A percentile compares a stretch with the other conserved stretches of the same genome.
Evolutionary conservation across 2,113 vertebrate genomes (phyloP).

Genomic region (Cyanoramphus novaezelandiae): DNA sequence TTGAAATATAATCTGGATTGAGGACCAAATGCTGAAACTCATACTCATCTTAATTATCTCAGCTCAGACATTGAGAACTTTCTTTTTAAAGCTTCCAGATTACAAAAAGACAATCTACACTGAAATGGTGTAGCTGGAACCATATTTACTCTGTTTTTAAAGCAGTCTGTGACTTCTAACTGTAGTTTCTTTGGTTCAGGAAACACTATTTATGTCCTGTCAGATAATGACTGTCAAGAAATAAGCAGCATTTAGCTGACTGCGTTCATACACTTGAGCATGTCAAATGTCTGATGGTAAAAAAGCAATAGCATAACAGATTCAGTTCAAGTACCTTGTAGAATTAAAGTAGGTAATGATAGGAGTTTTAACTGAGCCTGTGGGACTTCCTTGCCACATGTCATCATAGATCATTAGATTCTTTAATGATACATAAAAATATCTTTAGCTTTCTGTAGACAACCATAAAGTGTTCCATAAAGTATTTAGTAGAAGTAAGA

Average conservation of each 20-base stretch:
- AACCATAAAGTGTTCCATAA: neutral
- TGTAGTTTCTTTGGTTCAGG: neutral
- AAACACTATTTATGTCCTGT: neutral
- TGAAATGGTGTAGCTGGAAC: neutral
- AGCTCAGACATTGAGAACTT: neutral
- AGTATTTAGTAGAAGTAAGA: conserved; percentile 22
- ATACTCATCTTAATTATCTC: neutral
- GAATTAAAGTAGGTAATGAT: neutral
- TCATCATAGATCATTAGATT: neutral
- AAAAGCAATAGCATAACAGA: neutral
- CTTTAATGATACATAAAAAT: neutral
- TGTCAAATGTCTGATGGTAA: neutral
- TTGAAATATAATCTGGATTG: neutral
- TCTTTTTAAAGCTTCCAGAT: neutral
- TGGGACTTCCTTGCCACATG: neutral
- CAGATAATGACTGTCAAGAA: neutral
- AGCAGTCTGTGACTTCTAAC: neutral
- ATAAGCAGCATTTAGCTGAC: neutral
- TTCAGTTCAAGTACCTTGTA: neutral
- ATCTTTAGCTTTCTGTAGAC: neutral
- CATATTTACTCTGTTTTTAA: neutral
- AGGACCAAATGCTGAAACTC: neutral
- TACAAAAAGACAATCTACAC: neutral
- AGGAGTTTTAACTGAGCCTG: neutral
- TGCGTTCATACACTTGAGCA: neutral